Percentiles rank a stretch among this genome's conserved stretches.
phyloP scores from a whole-genome alignment of 2,113 vertebrate genomes.

The Gallinago paraguaiae region DNA sequence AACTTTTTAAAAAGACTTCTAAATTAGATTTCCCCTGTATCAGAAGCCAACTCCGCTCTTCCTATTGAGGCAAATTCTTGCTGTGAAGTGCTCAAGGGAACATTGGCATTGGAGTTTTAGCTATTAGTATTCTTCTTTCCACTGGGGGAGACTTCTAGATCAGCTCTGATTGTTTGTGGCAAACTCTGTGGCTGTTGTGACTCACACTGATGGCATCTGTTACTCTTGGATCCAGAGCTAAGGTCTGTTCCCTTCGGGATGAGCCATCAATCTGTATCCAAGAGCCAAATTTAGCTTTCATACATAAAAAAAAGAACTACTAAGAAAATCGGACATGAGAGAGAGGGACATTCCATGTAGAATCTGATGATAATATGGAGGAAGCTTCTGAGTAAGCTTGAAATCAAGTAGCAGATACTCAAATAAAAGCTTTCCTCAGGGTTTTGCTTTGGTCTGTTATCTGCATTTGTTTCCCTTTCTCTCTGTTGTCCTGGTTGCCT shows the following conservation, averaged over 20 bases:
- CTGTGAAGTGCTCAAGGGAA: background rate
- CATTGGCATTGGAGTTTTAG: background rate
- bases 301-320: background rate
- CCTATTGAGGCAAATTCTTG: background rate
- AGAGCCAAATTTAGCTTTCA: slow-evolving; percentile 18
- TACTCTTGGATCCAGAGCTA: slow-evolving; percentile 28
- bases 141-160: background rate
- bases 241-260: slow-evolving; percentile 22
- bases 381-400: background rate
- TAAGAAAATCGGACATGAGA: background rate
- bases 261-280: background rate
- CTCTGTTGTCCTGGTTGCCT: background rate
- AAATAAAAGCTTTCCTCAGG: background rate
- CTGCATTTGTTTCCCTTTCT: background rate
- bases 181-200: slow-evolving; percentile 38
- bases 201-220: slow-evolving; percentile 44
- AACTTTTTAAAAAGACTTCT: background rate
- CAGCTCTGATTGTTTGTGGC: slow-evolving; percentile 13
- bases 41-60: background rate
- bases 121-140: background rate
- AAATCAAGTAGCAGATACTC: background rate
- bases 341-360: background rate
- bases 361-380: background rate
- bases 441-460: background rate
- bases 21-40: background rate